Evolutionary conservation across 2,888 invertebrate species (phyloP).

Genomic region (Andrena chrysosceles): DNA sequence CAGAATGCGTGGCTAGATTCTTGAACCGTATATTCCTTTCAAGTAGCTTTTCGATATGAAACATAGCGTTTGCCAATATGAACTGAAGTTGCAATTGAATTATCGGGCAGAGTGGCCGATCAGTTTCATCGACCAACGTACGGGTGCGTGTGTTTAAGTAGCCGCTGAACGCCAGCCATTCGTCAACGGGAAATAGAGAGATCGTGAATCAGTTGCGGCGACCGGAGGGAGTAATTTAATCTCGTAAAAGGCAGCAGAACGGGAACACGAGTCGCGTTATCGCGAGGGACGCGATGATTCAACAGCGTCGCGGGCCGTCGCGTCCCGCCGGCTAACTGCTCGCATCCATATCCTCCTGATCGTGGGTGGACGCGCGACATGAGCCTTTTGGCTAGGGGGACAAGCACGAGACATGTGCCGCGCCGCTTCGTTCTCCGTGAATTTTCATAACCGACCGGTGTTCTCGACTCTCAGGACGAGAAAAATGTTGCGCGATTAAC

Average conservation of each 20-base stretch:
- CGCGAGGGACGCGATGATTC: conserved; percentile 59
- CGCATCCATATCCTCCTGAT: conserved; percentile 79
- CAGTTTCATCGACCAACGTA: not conserved
- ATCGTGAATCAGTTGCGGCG: not conserved
- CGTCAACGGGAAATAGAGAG: not conserved
- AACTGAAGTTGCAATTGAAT: not conserved
- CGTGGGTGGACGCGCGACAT: conserved; percentile 83
- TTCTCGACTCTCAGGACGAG: conserved; percentile 9
- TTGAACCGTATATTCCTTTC: too few species aligned
- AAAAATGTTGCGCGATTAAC: conserved; percentile 31
- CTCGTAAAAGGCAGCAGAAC: conserved; percentile 22
- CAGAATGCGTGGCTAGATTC: too few species aligned
- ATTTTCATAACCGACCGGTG: conserved; percentile 62
- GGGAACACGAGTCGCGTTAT: conserved; percentile 26
- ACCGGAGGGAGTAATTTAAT: not conserved
- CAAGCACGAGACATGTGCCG: conserved; percentile 75
- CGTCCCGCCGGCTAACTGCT: conserved; percentile 77
- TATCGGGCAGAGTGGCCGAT: not conserved
- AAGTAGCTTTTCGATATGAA: too few species aligned
- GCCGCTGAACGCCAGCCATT: conserved; percentile 1
- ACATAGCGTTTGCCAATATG: too few species aligned
- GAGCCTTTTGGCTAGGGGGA: conserved; percentile 75
- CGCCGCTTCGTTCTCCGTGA: conserved; percentile 54
- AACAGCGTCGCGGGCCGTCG: conserved; percentile 68
- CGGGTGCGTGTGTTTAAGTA: not conserved